phyloP scores from a whole-genome alignment of 2,113 vertebrate genomes.

The Nycticebus coucang region DNA sequence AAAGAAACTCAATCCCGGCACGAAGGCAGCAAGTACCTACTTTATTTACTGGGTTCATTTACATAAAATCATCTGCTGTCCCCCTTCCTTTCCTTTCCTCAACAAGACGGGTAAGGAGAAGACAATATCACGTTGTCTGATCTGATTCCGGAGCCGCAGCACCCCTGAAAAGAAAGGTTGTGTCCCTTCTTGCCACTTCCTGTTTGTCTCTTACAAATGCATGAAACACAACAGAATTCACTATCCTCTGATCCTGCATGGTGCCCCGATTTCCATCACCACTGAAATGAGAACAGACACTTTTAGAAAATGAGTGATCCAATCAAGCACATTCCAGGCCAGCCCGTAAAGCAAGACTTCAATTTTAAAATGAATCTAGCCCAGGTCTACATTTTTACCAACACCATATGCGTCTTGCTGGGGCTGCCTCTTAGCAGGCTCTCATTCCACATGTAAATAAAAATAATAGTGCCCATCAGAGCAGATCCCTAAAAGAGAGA shows the following conservation, averaged over 20 bases:
- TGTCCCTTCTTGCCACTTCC: neutral
- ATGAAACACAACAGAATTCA: fast-evolving
- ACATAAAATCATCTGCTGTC: neutral
- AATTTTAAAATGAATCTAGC: neutral
- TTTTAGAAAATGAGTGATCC: neutral
- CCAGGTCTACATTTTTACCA: neutral
- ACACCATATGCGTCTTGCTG: neutral
- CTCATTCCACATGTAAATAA: constrained; percentile 57
- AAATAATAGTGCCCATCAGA: constrained; percentile 46
- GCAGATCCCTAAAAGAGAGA: neutral
- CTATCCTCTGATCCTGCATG: fast-evolving
- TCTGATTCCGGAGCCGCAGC: neutral
- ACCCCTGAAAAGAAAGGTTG: neutral
- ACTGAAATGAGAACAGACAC: neutral
- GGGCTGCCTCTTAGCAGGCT: neutral
- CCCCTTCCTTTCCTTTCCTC: neutral
- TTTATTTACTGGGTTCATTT: neutral
- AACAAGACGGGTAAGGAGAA: neutral
- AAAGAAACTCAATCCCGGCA: neutral
- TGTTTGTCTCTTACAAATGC: neutral
- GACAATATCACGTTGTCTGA: neutral
- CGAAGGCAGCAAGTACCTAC: no score
- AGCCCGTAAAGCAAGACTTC: neutral
- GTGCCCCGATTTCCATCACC: neutral
- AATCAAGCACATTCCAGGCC: neutral